A percentile compares a stretch with the other conserved stretches of the same genome.
phyloP scores from a whole-genome alignment of 2,888 invertebrate genomes.

The Euplexia lucipara region DNA sequence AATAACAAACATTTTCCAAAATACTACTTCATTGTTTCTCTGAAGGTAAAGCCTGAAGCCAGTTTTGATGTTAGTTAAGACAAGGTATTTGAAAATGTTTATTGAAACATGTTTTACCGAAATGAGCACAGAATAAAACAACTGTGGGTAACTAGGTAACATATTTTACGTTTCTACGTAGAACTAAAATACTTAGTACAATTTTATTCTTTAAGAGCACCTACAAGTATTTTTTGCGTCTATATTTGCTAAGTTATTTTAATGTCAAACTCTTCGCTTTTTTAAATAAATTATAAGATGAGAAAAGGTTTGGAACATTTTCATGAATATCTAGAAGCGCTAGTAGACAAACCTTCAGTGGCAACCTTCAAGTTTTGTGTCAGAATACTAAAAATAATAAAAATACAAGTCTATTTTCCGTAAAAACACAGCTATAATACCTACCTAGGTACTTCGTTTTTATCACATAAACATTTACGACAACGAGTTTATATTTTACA shows the following conservation, averaged over 20 bases:
- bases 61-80: slow-evolving; percentile 12
- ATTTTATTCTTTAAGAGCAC: background rate
- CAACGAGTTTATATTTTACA: slow-evolving; percentile 33
- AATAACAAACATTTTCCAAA: slow-evolving; percentile 13
- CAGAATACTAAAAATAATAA: slow-evolving; percentile 5
- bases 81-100: background rate
- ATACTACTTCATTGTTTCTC: slow-evolving; percentile 1
- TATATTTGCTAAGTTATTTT: background rate
- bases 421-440: slow-evolving; percentile 2
- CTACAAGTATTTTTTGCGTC: background rate
- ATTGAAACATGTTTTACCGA: background rate
- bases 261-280: background rate
- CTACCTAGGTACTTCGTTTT: slow-evolving; percentile 2
- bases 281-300: background rate
- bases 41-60: slow-evolving; percentile 1
- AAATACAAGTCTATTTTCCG: slow-evolving; percentile 7
- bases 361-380: background rate
- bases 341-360: background rate
- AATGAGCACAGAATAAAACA: background rate
- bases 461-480: slow-evolving; percentile 30
- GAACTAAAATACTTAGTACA: background rate
- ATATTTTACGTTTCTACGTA: background rate
- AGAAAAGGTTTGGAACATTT: slow-evolving; percentile 12
- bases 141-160: background rate
- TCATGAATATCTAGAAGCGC: slow-evolving; percentile 12